Base-by-base conservation (phyloP, 2,797 vertebrate species). In the Myotis findleyi region DNA sequence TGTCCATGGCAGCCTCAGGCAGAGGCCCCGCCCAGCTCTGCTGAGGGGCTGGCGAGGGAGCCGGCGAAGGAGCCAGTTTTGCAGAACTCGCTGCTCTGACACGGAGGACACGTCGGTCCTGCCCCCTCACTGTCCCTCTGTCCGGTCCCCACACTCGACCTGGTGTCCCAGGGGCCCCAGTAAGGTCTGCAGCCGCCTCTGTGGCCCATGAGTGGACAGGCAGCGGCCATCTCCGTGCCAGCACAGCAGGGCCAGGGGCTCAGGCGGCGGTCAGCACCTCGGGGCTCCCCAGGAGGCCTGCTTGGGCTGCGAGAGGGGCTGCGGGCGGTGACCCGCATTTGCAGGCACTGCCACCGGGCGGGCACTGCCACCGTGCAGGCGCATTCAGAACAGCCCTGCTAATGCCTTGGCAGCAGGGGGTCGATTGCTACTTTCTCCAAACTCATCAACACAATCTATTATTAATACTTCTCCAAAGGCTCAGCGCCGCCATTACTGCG, bases 391-490 rank as follows among this genome's bases (percentile, higher is more conserved):
- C 97, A 98, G 98, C 97, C 98, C 90, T 91, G 94, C 98, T 98
- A 98, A 98, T 98, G 98, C 98, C 97, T 98, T 97, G 98, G 84
- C 98, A 98, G 98, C 97, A 96, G 99, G 99, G 98, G 98, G 98
- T 98, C 98, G 97, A 98, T 99, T 98, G 98, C 98, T 98, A 98
- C 98, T 98, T 98, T 98, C 98, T 98, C 98, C 98, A 98, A 98
- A 98, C 98, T 98, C 98, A 99, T 99, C 98, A 99, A 98, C 98
- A 98, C 98, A 97, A 98, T 99, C 98, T 98, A 99, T 99, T 99
- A 99, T 99, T 99, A 99, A 99, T 99, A 98, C 98, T 98, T 97
- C 96, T 96, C 97, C 97, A 92, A 98, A 98, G 98, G 98, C 98
- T 98, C 97, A 90, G 96, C 88, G 97, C 98, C 97, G 96, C 98